Percentiles rank a stretch among this genome's conserved stretches.
These are phyloP conservation scores for Phacellophora camtschatica DNA, from an alignment of 30 jellyfish, hydroid and myxozoan species.

Conservation along the genomic window DNA sequence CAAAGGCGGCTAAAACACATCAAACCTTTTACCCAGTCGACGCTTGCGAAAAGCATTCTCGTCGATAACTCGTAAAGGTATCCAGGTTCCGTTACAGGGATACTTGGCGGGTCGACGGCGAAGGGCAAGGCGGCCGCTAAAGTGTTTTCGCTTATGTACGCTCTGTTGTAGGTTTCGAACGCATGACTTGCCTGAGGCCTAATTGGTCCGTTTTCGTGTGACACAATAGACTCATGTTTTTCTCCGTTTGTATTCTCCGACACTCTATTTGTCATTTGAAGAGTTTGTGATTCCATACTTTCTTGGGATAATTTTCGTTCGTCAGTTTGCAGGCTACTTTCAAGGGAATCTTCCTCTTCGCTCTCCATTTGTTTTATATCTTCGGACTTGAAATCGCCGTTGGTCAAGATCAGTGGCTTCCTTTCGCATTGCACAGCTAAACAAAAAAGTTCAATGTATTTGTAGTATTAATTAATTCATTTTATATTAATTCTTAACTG, in stretches of 20 bases:
- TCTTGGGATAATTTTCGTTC: slow-evolving; percentile 6
- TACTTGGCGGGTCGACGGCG: slow-evolving; percentile 84
- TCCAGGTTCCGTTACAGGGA: slow-evolving; percentile 90
- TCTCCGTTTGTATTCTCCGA: slow-evolving; percentile 13
- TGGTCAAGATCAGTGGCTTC: slow-evolving; percentile 79
- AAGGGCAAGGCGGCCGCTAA: slow-evolving; percentile 57
- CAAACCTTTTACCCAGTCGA: slow-evolving; percentile 94
- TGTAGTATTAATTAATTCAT: not conserved
- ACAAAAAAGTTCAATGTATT: not conserved
- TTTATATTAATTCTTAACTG: no score
- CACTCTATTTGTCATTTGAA: not conserved
- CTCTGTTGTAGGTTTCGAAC: slow-evolving; percentile 43
- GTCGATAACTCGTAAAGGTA: slow-evolving; percentile 93
- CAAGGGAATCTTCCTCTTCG: slow-evolving; percentile 33
- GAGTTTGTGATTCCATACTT: not conserved
- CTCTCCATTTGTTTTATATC: slow-evolving; percentile 19
- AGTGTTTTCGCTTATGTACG: slow-evolving; percentile 25
- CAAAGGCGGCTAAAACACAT: slow-evolving; percentile 74
- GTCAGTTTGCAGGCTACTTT: not conserved
- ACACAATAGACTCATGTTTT: not conserved
- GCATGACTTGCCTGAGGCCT: slow-evolving; percentile 68
- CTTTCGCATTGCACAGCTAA: slow-evolving; percentile 98
- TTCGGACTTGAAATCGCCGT: slow-evolving; percentile 29
- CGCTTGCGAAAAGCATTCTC: slow-evolving; percentile 87
- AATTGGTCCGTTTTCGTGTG: slow-evolving; percentile 43